Evolutionary conservation across 2,888 invertebrate genomes (phyloP).

Genomic region (Drosophila mercatorum): DNA sequence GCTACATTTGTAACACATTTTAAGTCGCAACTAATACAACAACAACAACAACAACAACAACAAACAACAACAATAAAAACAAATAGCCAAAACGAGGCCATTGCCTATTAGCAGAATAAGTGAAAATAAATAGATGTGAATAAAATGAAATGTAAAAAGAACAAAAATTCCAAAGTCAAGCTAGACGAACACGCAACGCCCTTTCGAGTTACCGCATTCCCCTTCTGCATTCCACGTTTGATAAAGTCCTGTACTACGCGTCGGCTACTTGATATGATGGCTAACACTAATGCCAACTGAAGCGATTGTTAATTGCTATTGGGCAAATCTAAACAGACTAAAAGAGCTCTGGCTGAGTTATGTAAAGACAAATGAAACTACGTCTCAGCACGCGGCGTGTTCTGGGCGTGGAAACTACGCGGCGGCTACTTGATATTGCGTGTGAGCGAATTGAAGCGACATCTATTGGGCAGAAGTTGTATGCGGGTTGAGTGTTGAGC

Average conservation of each 20-base stretch:
- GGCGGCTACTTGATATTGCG: neutral
- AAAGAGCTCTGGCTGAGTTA: neutral
- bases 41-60: constrained; percentile 6
- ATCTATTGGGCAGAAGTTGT: too few relatives aligned
- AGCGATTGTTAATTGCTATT: neutral
- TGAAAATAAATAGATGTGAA: constrained; percentile 34
- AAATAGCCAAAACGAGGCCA: constrained; percentile 56
- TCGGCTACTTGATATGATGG: constrained; percentile 6
- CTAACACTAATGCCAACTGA: neutral
- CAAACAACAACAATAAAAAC: constrained; percentile 30
- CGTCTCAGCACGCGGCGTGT: neutral
- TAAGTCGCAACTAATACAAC: constrained; percentile 27
- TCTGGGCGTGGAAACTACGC: neutral
- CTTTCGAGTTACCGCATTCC: constrained; percentile 5
- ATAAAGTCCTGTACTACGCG: neutral
- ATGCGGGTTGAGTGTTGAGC: too few relatives aligned
- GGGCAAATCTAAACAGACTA: neutral
- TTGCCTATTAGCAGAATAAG: constrained; percentile 58
- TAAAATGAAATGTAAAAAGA: constrained; percentile 12
- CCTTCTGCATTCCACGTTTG: too few relatives aligned
- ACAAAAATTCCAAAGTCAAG: constrained; percentile 35
- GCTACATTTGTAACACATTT: constrained; percentile 51
- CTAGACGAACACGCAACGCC: constrained; percentile 27
- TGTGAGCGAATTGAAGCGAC: neutral
- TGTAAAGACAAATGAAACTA: neutral